Percentiles rank a stretch among this genome's conserved stretches.
Evolutionary conservation across 2,113 vertebrate genomes (phyloP).

Genomic region (Thermophis baileyi): DNA sequence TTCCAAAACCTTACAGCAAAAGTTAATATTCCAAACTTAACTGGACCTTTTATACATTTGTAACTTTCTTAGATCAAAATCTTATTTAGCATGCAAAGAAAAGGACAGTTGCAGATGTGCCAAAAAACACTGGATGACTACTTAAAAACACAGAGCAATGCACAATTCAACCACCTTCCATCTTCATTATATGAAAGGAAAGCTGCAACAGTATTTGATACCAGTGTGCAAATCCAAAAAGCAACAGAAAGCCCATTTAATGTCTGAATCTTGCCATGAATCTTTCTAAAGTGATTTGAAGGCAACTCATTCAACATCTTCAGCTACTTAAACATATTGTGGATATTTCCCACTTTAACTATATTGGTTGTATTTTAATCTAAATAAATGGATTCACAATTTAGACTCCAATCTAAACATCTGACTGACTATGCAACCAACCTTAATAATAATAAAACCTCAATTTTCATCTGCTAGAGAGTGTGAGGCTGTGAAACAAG

Average conservation of each 20-base stretch:
- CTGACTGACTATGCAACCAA: neutral
- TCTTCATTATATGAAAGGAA: neutral
- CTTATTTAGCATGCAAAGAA: neutral
- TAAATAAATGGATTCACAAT: neutral
- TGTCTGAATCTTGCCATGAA: neutral
- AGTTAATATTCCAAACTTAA: neutral
- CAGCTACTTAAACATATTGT: neutral
- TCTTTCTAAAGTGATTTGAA: neutral
- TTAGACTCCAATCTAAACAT: neutral
- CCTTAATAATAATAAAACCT: neutral
- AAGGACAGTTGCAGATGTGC: neutral
- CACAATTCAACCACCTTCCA: neutral
- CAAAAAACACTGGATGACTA: neutral
- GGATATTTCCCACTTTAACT: neutral
- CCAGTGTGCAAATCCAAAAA: neutral
- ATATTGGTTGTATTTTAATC: neutral
- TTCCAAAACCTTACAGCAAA: neutral
- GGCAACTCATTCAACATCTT: neutral
- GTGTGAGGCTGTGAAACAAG: neutral
- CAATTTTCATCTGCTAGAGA: neutral
- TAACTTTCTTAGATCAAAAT: neutral
- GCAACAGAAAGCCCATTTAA: neutral
- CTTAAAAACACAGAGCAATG: neutral
- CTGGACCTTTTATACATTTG: neutral
- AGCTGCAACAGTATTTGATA: neutral